phyloP scores from a whole-genome alignment of 2,888 invertebrate species.

The Tinea semifulvella region DNA sequence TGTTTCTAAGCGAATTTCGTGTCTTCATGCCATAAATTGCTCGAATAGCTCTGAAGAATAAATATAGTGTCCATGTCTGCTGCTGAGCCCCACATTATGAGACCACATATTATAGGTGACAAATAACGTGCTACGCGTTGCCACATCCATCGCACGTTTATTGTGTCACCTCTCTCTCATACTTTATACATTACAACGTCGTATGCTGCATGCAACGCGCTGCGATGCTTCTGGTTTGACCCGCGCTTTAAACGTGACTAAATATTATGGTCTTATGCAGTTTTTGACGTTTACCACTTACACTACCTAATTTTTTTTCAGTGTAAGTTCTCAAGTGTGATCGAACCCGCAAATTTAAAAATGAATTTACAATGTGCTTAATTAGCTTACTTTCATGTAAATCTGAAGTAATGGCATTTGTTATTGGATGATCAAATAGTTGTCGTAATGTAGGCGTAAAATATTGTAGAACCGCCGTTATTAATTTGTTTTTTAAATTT shows the following conservation, averaged over 20 bases:
- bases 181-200: too few species aligned
- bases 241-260: background rate
- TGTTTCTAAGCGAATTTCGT: too few species aligned
- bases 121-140: too few species aligned
- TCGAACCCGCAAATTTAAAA: background rate
- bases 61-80: too few species aligned
- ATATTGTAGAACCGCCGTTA: background rate
- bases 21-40: too few species aligned
- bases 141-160: too few species aligned
- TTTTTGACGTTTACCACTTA: background rate
- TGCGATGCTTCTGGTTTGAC: too few species aligned
- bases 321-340: background rate
- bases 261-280: background rate
- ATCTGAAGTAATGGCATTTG: background rate
- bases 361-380: background rate
- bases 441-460: background rate
- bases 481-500: background rate
- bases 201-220: too few species aligned
- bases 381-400: background rate
- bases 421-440: background rate
- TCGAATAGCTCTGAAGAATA: too few species aligned
- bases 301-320: background rate
- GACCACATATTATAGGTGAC: too few species aligned
- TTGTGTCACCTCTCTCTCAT: too few species aligned
- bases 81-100: too few species aligned